phyloP scores from a whole-genome alignment of 2,113 vertebrate species.

The Gallinago paraguaiae region DNA sequence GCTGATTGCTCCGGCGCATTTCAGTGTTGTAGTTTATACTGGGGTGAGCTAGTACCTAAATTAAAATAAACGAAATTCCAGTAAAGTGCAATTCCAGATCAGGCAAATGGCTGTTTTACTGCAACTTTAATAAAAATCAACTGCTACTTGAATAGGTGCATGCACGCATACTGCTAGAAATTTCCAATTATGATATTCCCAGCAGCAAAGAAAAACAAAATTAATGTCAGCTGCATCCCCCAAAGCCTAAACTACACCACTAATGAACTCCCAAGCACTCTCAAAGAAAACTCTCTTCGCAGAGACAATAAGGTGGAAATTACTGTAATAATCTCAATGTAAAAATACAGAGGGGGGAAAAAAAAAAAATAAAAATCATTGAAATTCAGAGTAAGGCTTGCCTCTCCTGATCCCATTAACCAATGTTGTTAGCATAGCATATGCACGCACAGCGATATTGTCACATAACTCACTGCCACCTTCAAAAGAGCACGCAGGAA shows the following conservation, averaged over 20 bases:
- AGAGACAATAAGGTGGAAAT: constrained; percentile 76
- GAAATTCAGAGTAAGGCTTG: constrained; percentile 58
- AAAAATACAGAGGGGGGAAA: constrained; percentile 56
- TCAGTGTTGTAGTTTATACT: background rate
- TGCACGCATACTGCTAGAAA: constrained; percentile 63
- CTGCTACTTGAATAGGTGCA: constrained; percentile 71
- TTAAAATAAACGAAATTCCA: constrained; percentile 47
- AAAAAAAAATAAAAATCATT: constrained; percentile 12
- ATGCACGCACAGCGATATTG: constrained; percentile 47
- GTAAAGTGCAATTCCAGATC: constrained; percentile 47
- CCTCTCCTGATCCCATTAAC: constrained; percentile 68
- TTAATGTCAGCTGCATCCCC: constrained; percentile 69
- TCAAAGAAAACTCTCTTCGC: constrained; percentile 67
- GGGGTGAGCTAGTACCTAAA: background rate
- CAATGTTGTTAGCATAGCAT: constrained; percentile 38
- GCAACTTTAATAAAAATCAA: constrained; percentile 70
- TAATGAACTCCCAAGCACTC: constrained; percentile 73
- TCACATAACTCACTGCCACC: constrained; percentile 41
- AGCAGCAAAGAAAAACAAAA: constrained; percentile 78
- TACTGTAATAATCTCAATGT: constrained; percentile 74
- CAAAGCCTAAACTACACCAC: constrained; percentile 67
- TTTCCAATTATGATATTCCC: constrained; percentile 76
- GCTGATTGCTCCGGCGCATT: background rate
- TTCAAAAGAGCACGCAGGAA: constrained; percentile 45
- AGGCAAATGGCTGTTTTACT: constrained; percentile 52